Conservation (phyloP, 2,888 invertebrate genomes). For the Gari tellinella region DNA sequence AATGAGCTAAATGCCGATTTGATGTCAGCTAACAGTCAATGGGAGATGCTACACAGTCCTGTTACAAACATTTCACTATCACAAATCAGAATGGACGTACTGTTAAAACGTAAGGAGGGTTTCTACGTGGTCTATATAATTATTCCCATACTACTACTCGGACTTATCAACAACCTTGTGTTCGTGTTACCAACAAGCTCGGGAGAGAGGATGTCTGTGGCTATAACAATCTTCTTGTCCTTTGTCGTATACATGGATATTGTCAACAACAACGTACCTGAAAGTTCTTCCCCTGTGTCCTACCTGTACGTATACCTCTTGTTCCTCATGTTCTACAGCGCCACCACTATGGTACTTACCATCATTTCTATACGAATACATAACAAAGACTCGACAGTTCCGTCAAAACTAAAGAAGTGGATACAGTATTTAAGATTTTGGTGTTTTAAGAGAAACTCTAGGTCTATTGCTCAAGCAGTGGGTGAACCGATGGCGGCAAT, state of each 20-base stretch:
- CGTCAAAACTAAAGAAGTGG: background rate
- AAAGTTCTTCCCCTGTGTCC: slow-evolving; percentile 45
- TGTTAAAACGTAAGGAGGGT: background rate
- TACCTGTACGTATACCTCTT: slow-evolving; percentile 46
- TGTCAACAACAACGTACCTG: slow-evolving; percentile 47
- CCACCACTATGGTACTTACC: slow-evolving; percentile 18
- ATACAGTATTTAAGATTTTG: slow-evolving; percentile 4
- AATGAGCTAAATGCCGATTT: background rate
- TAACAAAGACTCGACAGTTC: slow-evolving; percentile 21
- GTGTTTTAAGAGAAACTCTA: background rate
- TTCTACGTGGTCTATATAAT: slow-evolving; percentile 46
- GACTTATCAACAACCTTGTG: slow-evolving; percentile 37
- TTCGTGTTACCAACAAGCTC: slow-evolving; percentile 45
- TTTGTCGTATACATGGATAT: slow-evolving; percentile 53
- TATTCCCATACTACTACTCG: slow-evolving; percentile 42
- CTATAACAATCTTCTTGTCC: slow-evolving; percentile 49
- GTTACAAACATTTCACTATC: too few species aligned
- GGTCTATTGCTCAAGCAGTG: too few species aligned
- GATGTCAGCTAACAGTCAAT: slow-evolving; percentile 14
- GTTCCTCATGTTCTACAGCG: slow-evolving; percentile 37
- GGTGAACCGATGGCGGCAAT: background rate
- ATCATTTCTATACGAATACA: slow-evolving; percentile 44
- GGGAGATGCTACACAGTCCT: slow-evolving; percentile 3
- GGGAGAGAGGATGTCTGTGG: slow-evolving; percentile 46
- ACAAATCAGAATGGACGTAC: background rate